Base-by-base conservation (phyloP, 2,113 vertebrate genomes). In the Microcebus jonahi region DNA sequence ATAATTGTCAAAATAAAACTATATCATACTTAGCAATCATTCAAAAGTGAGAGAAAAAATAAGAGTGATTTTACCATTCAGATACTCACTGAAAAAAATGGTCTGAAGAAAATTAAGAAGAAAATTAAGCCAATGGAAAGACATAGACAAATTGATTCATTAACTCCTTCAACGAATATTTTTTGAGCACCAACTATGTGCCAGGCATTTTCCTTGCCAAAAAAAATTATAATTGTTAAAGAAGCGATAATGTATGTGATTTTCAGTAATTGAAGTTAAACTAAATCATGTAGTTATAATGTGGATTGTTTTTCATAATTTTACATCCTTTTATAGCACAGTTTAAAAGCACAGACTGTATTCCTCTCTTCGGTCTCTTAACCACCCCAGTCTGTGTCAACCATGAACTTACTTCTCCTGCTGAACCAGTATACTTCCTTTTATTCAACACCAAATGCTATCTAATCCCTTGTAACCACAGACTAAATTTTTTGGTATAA, bases 401-500 rank as follows among this genome's bases (percentile, higher is more conserved):
- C 17, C 27, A 59, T 96, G 34, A 95, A 31, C 21, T 63, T 94
- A 21, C 25, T n/a, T 55, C 9, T 82, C n/a, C 6, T 50, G 17
- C 31, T 82, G 61, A 92, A 85, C n/a, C 12, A 5, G 9, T 25
- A 18, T n/a, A 68, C 1, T 63, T 84, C 36, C 10, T 88, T 87
- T 81, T 59, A 92, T 86, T 36, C 90, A 92, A 71, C 17, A 86
- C n/a, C 73, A 88, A 96, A 61, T 50, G 17, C 20, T 77, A 45
- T n/a, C 2, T 3, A 45, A 29, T 65, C 20, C 48, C n/a, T 92
- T 67, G 91, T 45, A 88, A 48, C 2, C 9, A 53, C 10, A 83
- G 39, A 59, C 48, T 94, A 34, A 29, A 53, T 65, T 83, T 92
- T 88, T 12, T 23, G 8, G 3, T 39, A 59, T 75, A 70, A 57